phyloP scores from a whole-genome alignment of 2,888 invertebrate genomes.

The Caradrina clavipalpis region DNA sequence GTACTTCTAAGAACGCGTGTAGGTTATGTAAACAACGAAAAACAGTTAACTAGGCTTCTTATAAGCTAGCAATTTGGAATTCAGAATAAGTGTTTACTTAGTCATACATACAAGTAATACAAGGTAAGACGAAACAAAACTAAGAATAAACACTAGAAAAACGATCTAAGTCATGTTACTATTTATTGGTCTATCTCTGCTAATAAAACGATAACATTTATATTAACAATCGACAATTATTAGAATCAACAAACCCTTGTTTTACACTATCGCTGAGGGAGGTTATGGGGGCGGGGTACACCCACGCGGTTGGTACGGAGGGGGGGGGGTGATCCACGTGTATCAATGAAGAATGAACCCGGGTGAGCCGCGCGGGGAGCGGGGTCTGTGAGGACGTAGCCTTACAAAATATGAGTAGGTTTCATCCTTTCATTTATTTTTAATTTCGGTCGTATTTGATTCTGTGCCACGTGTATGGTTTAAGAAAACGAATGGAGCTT shows the following conservation, averaged over 20 bases:
- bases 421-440: slow-evolving; percentile 11
- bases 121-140: neutral
- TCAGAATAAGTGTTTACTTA: neutral
- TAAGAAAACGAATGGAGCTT: neutral
- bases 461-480: slow-evolving; percentile 1
- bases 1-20: neutral
- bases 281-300: neutral
- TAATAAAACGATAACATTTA: slow-evolving; percentile 16
- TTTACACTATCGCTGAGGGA: slow-evolving; percentile 38
- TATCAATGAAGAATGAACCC: slow-evolving; percentile 74
- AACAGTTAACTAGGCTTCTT: neutral
- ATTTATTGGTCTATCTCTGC: slow-evolving; percentile 1
- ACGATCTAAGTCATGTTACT: neutral
- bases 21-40: neutral
- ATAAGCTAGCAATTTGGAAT: neutral
- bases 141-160: neutral
- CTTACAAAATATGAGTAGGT: slow-evolving; percentile 17
- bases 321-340: slow-evolving; percentile 64
- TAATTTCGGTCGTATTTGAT: neutral
- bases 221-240: slow-evolving; percentile 13
- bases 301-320: slow-evolving; percentile 33
- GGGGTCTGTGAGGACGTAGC: neutral
- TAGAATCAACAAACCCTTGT: slow-evolving; percentile 30
- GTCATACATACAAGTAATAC: neutral
- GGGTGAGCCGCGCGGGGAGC: slow-evolving; percentile 1